A percentile compares a stretch with the other conserved stretches of the same genome.
phyloP scores from a whole-genome alignment of 2,113 vertebrate species.

The Vulpes ferrilata region DNA sequence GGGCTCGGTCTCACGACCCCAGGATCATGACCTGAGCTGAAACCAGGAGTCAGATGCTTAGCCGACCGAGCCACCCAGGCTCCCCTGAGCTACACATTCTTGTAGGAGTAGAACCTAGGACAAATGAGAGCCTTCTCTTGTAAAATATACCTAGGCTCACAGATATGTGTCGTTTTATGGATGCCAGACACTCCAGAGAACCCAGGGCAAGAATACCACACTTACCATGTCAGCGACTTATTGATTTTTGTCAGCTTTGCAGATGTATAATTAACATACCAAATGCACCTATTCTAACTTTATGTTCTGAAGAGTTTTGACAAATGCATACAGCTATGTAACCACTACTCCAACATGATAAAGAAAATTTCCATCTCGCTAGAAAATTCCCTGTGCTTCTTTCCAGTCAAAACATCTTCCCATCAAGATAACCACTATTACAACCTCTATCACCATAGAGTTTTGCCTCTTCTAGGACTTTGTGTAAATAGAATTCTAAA shows the following conservation, averaged over 20 bases:
- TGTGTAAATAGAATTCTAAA: background rate
- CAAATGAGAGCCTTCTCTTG: slow-evolving; percentile 1
- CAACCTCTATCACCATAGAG: background rate
- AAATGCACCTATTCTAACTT: slow-evolving; percentile 7
- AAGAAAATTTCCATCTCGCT: slow-evolving; percentile 5
- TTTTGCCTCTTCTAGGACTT: slow-evolving; percentile 16
- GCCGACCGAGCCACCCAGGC: background rate
- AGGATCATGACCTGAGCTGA: background rate
- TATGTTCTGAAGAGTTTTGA: slow-evolving; percentile 48
- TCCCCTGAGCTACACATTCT: background rate
- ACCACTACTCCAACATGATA: background rate
- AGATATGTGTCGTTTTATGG: background rate
- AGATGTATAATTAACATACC: background rate
- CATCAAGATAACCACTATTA: background rate
- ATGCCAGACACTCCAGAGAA: background rate
- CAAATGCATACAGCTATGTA: background rate
- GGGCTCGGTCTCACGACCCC: background rate
- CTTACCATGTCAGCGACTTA: background rate
- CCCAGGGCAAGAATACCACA: background rate
- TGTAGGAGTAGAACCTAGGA: background rate
- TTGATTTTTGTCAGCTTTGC: background rate
- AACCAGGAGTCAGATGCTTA: background rate
- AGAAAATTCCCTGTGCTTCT: slow-evolving; percentile 1
- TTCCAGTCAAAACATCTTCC: slow-evolving; percentile 11
- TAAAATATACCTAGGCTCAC: background rate